phyloP scores from a whole-genome alignment of 2,888 invertebrate species.

The Eumacrocentrus americanus region DNA sequence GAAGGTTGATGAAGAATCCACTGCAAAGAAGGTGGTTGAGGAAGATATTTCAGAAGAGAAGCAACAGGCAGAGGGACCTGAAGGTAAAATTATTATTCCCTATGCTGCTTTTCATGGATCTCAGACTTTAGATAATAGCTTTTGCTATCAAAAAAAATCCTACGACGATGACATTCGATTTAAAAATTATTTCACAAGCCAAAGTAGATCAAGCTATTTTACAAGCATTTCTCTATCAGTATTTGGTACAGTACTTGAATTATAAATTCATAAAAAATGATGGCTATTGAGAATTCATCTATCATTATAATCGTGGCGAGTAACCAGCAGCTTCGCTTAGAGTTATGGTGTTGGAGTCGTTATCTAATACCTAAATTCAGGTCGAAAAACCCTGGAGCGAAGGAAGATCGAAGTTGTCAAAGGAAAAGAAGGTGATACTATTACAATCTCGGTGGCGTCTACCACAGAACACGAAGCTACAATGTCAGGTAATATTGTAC shows the following conservation, averaged over 20 bases:
- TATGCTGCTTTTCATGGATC: too few species aligned
- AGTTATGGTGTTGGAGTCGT: constrained; percentile 42
- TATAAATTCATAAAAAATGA: too few species aligned
- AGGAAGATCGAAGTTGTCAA: constrained; percentile 56
- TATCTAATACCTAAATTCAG: constrained; percentile 55
- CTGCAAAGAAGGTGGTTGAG: constrained; percentile 59
- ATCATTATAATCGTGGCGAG: too few species aligned
- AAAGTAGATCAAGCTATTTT: too few species aligned
- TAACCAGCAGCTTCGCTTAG: constrained; percentile 43
- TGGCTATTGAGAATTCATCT: too few species aligned
- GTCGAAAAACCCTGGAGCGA: constrained; percentile 55
- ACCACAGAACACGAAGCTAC: constrained; percentile 69
- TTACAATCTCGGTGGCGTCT: constrained; percentile 66
- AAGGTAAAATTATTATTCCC: too few species aligned
- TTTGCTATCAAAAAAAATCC: too few species aligned
- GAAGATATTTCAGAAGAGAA: constrained; percentile 39
- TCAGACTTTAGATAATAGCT: too few species aligned
- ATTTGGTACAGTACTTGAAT: too few species aligned
- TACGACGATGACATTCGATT: too few species aligned
- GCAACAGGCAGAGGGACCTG: constrained; percentile 55
- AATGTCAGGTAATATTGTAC: constrained; percentile 66
- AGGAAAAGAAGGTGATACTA: constrained; percentile 58
- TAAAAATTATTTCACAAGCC: too few species aligned
- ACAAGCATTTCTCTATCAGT: too few species aligned
- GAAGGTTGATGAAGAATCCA: constrained; percentile 60